These are phyloP conservation scores for Oncopodura yosiiana DNA, from an alignment of 1,140 invertebrate species.

Conservation along the genomic window DNA sequence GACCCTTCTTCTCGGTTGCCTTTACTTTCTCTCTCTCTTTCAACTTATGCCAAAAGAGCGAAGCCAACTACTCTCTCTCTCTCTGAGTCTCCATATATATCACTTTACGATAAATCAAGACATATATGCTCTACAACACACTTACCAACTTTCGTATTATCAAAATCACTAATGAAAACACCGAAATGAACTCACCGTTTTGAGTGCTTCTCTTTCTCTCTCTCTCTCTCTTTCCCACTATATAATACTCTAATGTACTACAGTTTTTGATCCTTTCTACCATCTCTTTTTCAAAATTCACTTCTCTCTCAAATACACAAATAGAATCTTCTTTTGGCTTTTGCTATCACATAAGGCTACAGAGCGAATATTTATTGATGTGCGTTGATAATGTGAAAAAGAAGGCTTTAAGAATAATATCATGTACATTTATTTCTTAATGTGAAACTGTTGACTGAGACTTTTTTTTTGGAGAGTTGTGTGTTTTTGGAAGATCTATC, in stretches of 20 bases:
- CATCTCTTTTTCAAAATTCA: not conserved
- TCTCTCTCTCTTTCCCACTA: slow-evolving; percentile 2
- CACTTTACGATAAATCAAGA: slow-evolving; percentile 33
- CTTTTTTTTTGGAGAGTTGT: no score
- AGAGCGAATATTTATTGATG: no score
- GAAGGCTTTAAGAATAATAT: no score
- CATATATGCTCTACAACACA: slow-evolving; percentile 14
- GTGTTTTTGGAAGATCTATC: no score
- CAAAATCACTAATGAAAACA: slow-evolving; percentile 34
- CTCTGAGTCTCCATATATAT: slow-evolving; percentile 21
- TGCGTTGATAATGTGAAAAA: no score
- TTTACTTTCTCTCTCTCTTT: slow-evolving; percentile 7
- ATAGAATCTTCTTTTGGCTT: no score
- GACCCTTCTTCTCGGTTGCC: slow-evolving; percentile 11
- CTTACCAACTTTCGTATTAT: slow-evolving; percentile 27
- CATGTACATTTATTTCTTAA: no score
- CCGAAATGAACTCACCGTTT: slow-evolving; percentile 32
- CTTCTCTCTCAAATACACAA: slow-evolving; percentile 2
- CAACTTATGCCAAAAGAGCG: not conserved
- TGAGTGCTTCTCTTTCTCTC: slow-evolving; percentile 15
- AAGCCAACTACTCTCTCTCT: not conserved
- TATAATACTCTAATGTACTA: not conserved
- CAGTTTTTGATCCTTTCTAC: not conserved
- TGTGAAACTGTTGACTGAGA: no score
- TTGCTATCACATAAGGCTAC: no score